Evolutionary conservation across 1,140 invertebrate species (phyloP).

Genomic region (Eueides isabella): DNA sequence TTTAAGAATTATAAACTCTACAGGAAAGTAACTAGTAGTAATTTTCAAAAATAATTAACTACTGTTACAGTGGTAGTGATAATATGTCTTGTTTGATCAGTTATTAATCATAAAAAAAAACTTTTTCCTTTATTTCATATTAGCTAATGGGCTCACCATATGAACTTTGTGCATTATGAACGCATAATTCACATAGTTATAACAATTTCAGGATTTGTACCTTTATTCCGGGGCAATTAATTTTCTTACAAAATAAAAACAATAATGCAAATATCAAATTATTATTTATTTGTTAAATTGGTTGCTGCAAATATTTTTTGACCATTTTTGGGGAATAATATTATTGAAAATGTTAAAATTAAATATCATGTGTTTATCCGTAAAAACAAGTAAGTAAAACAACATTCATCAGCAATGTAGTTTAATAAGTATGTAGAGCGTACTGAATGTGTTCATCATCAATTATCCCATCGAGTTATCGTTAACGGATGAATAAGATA

Average conservation of each 20-base stretch:
- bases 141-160: too few relatives aligned
- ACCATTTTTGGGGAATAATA: too few relatives aligned
- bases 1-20: too few relatives aligned
- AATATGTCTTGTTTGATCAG: too few relatives aligned
- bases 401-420: neutral
- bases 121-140: too few relatives aligned
- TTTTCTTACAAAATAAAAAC: neutral
- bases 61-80: neutral
- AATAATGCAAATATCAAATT: too few relatives aligned
- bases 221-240: neutral
- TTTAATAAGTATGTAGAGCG: neutral
- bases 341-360: neutral
- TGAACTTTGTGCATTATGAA: too few relatives aligned
- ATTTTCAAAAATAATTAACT: neutral
- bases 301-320: too few relatives aligned
- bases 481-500: constrained; percentile 44
- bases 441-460: constrained; percentile 1
- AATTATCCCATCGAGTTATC: constrained; percentile 11
- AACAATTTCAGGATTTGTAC: neutral
- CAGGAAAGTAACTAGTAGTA: too few relatives aligned
- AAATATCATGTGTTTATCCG: neutral
- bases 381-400: constrained; percentile 1
- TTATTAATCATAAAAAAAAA: too few relatives aligned
- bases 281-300: too few relatives aligned
- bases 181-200: neutral